Evolutionary conservation across 2,888 invertebrate genomes (phyloP).

Genomic region (Lydus trimaculatus): DNA sequence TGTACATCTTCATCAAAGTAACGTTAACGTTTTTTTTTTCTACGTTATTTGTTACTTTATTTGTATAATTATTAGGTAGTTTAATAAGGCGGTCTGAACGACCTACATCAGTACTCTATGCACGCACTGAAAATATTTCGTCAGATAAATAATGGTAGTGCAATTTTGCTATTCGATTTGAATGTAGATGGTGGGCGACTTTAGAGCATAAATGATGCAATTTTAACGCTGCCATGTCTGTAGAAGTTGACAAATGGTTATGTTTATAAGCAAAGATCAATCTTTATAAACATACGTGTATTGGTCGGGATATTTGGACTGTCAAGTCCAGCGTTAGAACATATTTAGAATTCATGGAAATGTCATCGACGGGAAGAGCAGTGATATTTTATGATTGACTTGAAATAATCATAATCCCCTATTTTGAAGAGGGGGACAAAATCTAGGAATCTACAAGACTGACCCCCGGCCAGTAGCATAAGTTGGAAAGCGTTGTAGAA

Average conservation of each 20-base stretch:
- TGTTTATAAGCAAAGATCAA: constrained; percentile 53
- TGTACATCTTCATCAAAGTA: neutral
- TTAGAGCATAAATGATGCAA: constrained; percentile 49
- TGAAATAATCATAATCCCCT: constrained; percentile 48
- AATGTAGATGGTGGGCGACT: constrained; percentile 33
- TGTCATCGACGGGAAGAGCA: constrained; percentile 57
- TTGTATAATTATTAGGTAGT: neutral
- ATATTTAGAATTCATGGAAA: constrained; percentile 60
- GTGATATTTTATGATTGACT: constrained; percentile 61
- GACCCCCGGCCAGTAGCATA: constrained; percentile 43
- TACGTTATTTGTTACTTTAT: neutral
- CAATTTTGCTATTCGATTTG: constrained; percentile 25
- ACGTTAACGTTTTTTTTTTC: neutral
- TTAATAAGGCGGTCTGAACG: neutral
- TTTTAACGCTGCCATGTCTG: constrained; percentile 40
- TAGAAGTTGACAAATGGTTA: constrained; percentile 53
- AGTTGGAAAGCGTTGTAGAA: constrained; percentile 22
- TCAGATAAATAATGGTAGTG: constrained; percentile 28
- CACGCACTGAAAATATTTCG: constrained; percentile 24
- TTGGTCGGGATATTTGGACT: constrained; percentile 37
- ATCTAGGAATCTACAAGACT: constrained; percentile 39
- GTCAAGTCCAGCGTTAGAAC: constrained; percentile 37
- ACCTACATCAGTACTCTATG: neutral
- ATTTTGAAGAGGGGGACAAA: constrained; percentile 23
- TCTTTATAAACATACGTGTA: constrained; percentile 53